Conservation (phyloP, 2,113 vertebrate genomes). For the Lycaon pictus region DNA sequence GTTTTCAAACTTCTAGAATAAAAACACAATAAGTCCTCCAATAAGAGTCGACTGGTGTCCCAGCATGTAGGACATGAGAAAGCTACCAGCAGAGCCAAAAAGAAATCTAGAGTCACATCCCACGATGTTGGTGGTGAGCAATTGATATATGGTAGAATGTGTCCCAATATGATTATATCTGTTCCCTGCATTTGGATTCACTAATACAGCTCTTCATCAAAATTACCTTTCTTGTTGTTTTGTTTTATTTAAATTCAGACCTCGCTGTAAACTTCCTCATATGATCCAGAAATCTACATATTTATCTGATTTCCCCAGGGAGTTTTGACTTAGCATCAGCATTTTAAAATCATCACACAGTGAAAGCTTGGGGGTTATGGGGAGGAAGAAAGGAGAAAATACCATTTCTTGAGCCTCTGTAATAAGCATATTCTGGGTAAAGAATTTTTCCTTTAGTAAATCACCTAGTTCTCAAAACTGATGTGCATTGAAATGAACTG, state of each 20-base stretch:
- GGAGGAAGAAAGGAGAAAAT: neutral
- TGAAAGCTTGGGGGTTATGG: rapidly evolving
- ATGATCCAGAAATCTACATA: neutral
- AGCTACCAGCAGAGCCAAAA: neutral
- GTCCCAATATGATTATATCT: neutral
- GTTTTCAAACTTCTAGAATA: neutral
- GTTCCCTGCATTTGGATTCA: neutral
- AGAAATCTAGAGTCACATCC: neutral
- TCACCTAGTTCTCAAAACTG: neutral
- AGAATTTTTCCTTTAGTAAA: neutral
- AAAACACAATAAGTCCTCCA: neutral
- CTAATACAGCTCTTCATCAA: neutral
- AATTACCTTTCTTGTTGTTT: neutral
- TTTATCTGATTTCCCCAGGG: neutral
- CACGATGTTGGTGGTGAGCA: neutral
- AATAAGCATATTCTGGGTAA: too few relatives aligned
- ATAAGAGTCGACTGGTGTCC: neutral
- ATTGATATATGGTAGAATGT: neutral
- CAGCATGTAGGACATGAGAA: neutral
- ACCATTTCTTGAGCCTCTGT: neutral
- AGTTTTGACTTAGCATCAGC: neutral
- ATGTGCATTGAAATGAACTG: neutral
- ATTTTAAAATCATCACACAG: neutral
- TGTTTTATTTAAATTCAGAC: neutral
- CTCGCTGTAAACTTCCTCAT: neutral